Conservation (phyloP, 2,113 vertebrate species). For the Picathartes gymnocephalus region DNA sequence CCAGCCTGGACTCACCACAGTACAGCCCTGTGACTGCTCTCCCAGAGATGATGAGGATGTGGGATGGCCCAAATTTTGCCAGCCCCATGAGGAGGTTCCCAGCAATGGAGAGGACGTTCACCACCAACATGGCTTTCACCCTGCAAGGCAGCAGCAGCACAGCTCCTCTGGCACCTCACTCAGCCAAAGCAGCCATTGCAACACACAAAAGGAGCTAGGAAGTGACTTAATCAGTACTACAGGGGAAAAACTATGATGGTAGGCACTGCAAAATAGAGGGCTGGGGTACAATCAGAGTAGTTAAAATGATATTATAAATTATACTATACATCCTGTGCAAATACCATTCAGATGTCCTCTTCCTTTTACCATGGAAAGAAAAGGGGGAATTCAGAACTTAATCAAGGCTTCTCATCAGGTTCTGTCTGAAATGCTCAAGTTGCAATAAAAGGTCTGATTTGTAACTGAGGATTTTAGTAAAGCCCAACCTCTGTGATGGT, state of each 20-base stretch:
- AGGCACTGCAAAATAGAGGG: background rate
- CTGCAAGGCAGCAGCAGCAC: conserved; percentile 72
- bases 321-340: background rate
- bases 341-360: background rate
- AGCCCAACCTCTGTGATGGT: background rate
- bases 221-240: background rate
- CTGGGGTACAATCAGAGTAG: background rate
- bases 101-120: conserved; percentile 83
- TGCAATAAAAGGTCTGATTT: background rate
- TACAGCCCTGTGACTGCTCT: conserved; percentile 89
- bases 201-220: background rate
- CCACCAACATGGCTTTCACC: conserved; percentile 86
- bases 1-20: conserved; percentile 79
- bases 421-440: background rate
- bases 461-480: background rate
- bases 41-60: conserved; percentile 88
- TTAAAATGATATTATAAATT: background rate
- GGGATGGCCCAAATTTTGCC: conserved; percentile 82
- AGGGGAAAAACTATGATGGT: background rate
- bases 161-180: background rate
- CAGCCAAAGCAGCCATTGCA: background rate
- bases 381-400: background rate
- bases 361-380: background rate
- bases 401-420: background rate
- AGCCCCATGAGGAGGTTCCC: conserved; percentile 90